Evolutionary conservation across 2,888 invertebrate species (phyloP), one percentile per base, ranked within the genome.

Genomic region (Exephanes ischioxanthus): DNA sequence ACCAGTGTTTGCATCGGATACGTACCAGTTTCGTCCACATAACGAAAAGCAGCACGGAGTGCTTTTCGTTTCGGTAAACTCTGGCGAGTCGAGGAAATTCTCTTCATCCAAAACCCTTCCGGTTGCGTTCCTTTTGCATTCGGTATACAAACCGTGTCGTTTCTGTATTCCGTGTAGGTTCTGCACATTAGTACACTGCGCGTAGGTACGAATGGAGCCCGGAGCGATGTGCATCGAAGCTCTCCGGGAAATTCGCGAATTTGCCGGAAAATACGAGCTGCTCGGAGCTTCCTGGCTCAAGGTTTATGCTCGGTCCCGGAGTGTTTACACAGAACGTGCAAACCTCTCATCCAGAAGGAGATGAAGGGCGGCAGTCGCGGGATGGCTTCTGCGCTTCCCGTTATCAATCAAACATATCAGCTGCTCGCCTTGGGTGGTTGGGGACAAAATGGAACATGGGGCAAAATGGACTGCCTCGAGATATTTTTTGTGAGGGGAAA

Each of bases 251-350:
- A 55, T 67, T 67, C 77, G 19, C 77, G 68, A 33, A 37, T 22
- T 14, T 79, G 63, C 45, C 30, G 75, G 66, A 71, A 80, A 80
- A 75, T 33, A 58, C 53, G 30, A 26, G 16, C n/a, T 5, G 26
- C n/a, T 5, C 45, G 41, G 26, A 58, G 58, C 11, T 58, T 58
- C 58, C 41, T 71, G n/a, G 58, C 63, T 67, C 11, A 26, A 48
- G 63, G 58, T 26, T 45, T 80, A 76, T 68, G 48, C 33, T 68
- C 73, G 33, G 41, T 53, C n/a, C n/a, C 19, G 7, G 53, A 80
- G 70, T 80, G 55, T 75, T 75, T 75, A 70, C 66, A 45, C 45
- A 26, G 55, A 41, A 26, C 58, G 68, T 53, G 61, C 58, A 75
- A 58, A 63, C 26, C 48, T n/a, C 22, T 9, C 37, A 1, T 30